phyloP scores from a whole-genome alignment of 2,797 vertebrate species.

The Cirrhinus molitorella region DNA sequence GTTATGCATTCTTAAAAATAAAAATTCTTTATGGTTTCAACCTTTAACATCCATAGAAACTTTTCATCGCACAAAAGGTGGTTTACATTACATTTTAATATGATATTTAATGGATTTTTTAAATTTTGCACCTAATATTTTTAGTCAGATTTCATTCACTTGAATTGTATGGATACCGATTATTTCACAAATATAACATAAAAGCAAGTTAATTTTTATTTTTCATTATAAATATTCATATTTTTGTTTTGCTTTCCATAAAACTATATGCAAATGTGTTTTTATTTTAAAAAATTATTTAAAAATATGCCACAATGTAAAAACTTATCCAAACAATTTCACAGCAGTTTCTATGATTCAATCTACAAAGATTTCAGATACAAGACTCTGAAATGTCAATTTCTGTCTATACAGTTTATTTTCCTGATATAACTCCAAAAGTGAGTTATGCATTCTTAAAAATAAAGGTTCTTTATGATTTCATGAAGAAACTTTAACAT shows the following conservation, averaged over 20 bases:
- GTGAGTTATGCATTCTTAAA: not conserved
- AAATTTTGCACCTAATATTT: not conserved
- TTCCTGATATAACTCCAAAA: not conserved
- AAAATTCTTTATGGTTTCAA: too few relatives aligned
- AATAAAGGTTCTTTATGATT: too few relatives aligned
- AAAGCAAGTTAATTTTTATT: too few relatives aligned
- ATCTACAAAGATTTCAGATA: too few relatives aligned
- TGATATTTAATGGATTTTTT: not conserved
- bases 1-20: too few relatives aligned
- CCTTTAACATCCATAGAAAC: too few relatives aligned
- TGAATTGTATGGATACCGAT: not conserved
- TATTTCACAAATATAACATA: too few relatives aligned
- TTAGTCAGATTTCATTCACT: too few relatives aligned
- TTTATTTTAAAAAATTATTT: not conserved
- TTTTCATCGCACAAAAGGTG: too few relatives aligned
- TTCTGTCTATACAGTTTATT: too few relatives aligned
- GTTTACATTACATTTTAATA: not conserved
- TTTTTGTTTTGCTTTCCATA: not conserved
- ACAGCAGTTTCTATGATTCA: not conserved
- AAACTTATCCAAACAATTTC: not conserved
- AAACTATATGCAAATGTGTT: not conserved
- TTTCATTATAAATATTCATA: too few relatives aligned
- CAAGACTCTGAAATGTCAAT: not conserved
- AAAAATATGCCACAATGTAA: not conserved
- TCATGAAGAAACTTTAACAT: too few relatives aligned